Conservation (phyloP, 1,140 invertebrate genomes). For the Lamellibrachia luymesi region DNA sequence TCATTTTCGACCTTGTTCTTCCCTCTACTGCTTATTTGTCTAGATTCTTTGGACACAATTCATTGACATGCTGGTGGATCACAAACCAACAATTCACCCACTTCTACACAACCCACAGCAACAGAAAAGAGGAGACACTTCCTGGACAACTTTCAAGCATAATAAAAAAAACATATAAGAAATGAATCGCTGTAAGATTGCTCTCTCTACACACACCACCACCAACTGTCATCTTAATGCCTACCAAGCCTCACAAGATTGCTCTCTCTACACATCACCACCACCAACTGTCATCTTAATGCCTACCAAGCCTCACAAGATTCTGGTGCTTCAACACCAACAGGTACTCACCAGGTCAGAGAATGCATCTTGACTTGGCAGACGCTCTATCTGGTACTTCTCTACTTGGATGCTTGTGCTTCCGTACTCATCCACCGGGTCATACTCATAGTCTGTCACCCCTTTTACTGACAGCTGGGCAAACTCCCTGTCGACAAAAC, state of each 20-base stretch:
- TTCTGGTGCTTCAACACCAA: too few relatives aligned
- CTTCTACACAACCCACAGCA: not conserved
- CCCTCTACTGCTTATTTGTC: not conserved
- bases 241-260: not conserved
- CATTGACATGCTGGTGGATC: not conserved
- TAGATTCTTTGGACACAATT: not conserved
- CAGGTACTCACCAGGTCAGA: slow-evolving; percentile 15
- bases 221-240: not conserved
- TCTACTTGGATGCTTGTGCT: slow-evolving; percentile 39
- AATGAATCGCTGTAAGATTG: not conserved
- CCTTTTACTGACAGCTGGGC: slow-evolving; percentile 37
- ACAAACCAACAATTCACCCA: not conserved
- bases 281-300: not conserved
- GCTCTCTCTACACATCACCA: not conserved
- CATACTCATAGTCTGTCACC: slow-evolving; percentile 39
- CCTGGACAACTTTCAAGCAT: not conserved
- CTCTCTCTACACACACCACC: not conserved
- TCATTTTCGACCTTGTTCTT: not conserved
- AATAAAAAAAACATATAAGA: not conserved
- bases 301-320: not conserved
- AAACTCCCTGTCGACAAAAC: slow-evolving; percentile 34
- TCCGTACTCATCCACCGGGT: slow-evolving; percentile 31
- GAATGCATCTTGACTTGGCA: not conserved
- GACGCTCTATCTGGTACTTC: slow-evolving; percentile 32
- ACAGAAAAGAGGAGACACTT: not conserved